Evolutionary conservation across 2,113 vertebrate species (phyloP), one percentile per base, ranked within the genome.

Genomic region (Scatophagus argus): DNA sequence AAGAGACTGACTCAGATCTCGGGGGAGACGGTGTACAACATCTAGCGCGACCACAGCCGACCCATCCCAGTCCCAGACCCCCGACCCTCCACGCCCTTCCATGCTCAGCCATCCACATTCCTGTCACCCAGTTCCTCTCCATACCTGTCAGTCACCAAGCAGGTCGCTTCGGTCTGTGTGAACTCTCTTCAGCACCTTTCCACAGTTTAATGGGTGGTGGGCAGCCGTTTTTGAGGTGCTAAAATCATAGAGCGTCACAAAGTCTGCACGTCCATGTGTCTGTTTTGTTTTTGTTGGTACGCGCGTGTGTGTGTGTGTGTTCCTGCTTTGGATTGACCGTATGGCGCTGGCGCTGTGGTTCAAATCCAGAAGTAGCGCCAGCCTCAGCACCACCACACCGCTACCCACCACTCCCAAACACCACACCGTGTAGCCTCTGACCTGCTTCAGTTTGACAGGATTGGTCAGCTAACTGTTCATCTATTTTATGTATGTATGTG

Each of bases 21-120:
- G 77, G 97, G 96, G 89, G 98, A 98, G 92, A 97, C 96, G 39
- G 96, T 97, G 94, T 99, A 99, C 96, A 96, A 96, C 91, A 96
- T 95, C 89, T 96, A 96, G 92, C 67, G 74, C 36, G 94, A 95
- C 90, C 91, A 85, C 88, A 92, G 93, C 87, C 96, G 96, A 96
- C 93, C 93, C 36, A 3, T n/a, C 83, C 87, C 27, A 19, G 7
- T 39, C 74, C 47, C 47, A 17, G 0, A 55, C 7, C n/a, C 63
- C 74, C 14, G 6, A 43, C 52, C 63, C 41, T 10, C 9, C 54
- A 61, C 10, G 19, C 61, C 52, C 63, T 38, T 10, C 9, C 54
- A 61, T 8, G 19, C 61, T 67, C 92, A 90, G 69, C 84, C 91
- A 82, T 6, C 62, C 83, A 10, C 65, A 69, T 65, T 89, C 80